Base-by-base conservation (phyloP, 2,797 vertebrate species). In the Anisognathus igniventris region DNA sequence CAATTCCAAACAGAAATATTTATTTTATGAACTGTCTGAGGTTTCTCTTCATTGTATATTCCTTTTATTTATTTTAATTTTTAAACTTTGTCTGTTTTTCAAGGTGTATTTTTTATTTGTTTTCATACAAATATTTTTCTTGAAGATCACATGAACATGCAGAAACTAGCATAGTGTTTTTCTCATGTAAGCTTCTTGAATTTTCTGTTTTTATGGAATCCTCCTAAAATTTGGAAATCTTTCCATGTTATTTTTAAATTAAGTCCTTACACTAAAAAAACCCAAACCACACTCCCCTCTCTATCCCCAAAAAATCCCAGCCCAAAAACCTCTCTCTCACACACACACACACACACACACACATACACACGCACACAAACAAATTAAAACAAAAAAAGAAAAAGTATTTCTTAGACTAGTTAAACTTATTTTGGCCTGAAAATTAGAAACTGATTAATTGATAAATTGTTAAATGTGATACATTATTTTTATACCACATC, bases 291-390 rank as follows among this genome's bases (percentile, higher is more conserved):
- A 1, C 3, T 7, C 4, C 4, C 6, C 7, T 33, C 25, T 44
- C 14, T 4, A 7, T 24, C 6, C 7, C 1, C 2, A 10, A 24
- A 58, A 33, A 19, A 16, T 0, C 5, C 4, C 9, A 31, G 14
- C 5, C 1, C 15, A 11, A 75, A 67, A 28, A 6, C 13, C 14
- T 40, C 19, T 16, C 25, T 2, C 16, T 3, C 44, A 22, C 44
- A 44, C 44, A 25, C 3, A n/a, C 13, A 53, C 5, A 57, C 4
- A 24, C 2, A 51, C 3, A 31, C 14, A 61, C 37, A 37, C 37
- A 31, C 14, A 61, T 10, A 37, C 37, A 33, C 7, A n/a, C 13
- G 47, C 5, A 57, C 5, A 24, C 2, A 51, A 4, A 31, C 15
- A 61, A 39, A 33, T 9, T 2, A 33, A 66, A 75, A 33, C 3